Percentiles rank a stretch among this genome's conserved stretches.
These are phyloP conservation scores for Aleiodes testaceus DNA, from an alignment of 2,888 invertebrate genomes.

Conservation along the genomic window DNA sequence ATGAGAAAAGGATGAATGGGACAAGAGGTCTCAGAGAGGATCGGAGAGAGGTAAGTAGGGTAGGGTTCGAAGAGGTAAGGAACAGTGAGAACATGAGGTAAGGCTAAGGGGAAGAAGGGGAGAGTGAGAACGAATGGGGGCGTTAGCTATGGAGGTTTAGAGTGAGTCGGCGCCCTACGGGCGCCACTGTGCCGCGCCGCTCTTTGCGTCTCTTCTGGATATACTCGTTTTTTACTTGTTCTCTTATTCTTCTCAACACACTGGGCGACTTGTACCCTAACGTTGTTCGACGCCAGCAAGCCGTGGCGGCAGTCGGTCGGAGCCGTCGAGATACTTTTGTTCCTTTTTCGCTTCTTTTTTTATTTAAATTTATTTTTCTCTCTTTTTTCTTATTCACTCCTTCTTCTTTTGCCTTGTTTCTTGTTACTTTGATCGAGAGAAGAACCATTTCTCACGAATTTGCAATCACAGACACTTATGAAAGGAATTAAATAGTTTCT, in stretches of 20 bases:
- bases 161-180: constrained; percentile 64
- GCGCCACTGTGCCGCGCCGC: constrained; percentile 66
- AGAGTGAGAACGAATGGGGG: constrained; percentile 54
- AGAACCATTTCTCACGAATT: not conserved
- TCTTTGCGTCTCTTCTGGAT: constrained; percentile 33
- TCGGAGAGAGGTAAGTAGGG: constrained; percentile 33
- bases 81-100: constrained; percentile 38
- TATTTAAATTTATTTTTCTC: constrained; percentile 42
- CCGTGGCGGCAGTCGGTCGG: constrained; percentile 38
- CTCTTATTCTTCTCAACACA: constrained; percentile 32
- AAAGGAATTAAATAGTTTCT: not conserved
- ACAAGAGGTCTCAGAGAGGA: constrained; percentile 33
- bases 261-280: constrained; percentile 17
- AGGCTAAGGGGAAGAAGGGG: constrained; percentile 5
- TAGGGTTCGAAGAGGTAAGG: constrained; percentile 25
- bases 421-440: constrained; percentile 33
- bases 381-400: constrained; percentile 45
- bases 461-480: not conserved
- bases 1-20: constrained; percentile 2
- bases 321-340: constrained; percentile 37
- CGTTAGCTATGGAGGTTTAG: constrained; percentile 57
- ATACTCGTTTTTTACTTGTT: constrained; percentile 49
- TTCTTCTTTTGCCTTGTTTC: constrained; percentile 26
- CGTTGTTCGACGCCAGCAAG: constrained; percentile 29
- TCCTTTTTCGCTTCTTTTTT: constrained; percentile 26